phyloP scores from a whole-genome alignment of 2,888 invertebrate genomes.

The Eumacrocentrus americanus region DNA sequence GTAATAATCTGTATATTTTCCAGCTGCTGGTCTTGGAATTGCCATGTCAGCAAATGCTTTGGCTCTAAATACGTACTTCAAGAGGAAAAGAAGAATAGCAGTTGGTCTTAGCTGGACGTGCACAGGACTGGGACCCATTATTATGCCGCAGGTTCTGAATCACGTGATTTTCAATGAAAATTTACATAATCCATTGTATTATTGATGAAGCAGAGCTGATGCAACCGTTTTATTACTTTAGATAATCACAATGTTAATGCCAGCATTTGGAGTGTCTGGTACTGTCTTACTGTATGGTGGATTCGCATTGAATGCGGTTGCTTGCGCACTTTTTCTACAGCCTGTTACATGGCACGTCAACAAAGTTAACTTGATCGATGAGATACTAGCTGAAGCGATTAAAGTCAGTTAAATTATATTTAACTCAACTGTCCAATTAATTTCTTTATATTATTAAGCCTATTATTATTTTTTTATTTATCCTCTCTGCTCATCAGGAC shows the following conservation, averaged over 20 bases:
- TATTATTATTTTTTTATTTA: constrained; percentile 4
- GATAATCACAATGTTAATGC: constrained; percentile 70
- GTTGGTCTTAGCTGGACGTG: constrained; percentile 75
- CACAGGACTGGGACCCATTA: constrained; percentile 74
- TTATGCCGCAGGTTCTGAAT: constrained; percentile 66
- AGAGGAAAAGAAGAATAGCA: constrained; percentile 72
- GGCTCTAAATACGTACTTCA: constrained; percentile 78
- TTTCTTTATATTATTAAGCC: neutral
- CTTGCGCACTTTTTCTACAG: constrained; percentile 72
- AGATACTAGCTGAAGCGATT: constrained; percentile 21
- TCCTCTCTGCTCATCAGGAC: neutral
- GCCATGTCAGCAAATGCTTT: constrained; percentile 73
- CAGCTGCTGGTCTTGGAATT: constrained; percentile 71
- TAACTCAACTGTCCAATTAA: neutral
- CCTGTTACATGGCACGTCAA: constrained; percentile 78
- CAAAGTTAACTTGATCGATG: constrained; percentile 50
- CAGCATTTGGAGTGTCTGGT: constrained; percentile 70
- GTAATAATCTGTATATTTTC: neutral
- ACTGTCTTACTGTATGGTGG: constrained; percentile 72
- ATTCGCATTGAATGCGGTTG: constrained; percentile 72
- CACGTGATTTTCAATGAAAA: neutral
- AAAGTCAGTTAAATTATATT: constrained; percentile 24
- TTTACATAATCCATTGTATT: neutral
- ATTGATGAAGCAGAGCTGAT: neutral
- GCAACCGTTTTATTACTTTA: too few species aligned